A percentile compares a stretch with the other conserved stretches of the same genome.
Evolutionary conservation across 35 echinoderm and acorn worm genomes (phyloP).

Genomic region (Patiria miniata): DNA sequence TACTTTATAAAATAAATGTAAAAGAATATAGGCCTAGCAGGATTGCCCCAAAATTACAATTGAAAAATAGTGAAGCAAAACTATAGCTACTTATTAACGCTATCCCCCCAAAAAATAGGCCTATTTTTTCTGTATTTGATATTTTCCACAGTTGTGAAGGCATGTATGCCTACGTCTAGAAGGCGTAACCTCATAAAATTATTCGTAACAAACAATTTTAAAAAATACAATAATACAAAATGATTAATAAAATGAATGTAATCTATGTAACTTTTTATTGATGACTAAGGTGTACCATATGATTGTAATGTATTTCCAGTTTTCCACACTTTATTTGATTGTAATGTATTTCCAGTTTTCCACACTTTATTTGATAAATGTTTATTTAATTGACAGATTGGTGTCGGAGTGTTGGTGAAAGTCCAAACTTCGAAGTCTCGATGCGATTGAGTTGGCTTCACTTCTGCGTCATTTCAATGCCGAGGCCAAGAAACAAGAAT

Average conservation of each 20-base stretch:
- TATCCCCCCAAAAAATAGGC: no score
- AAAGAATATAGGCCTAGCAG: no score
- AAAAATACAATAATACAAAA: neutral
- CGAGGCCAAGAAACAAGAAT: no score
- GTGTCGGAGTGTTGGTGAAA: neutral
- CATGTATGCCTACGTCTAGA: no score
- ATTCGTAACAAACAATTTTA: neutral
- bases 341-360: no score
- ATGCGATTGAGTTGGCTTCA: neutral
- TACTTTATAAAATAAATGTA: no score
- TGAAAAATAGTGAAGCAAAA: no score
- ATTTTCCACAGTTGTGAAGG: no score
- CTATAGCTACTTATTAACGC: no score
- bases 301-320: neutral
- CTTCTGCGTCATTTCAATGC: neutral
- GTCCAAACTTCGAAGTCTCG: neutral
- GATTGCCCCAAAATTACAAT: no score
- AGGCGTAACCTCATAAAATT: neutral
- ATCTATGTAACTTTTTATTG: neutral
- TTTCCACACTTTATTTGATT: neutral
- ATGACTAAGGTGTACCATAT: no score
- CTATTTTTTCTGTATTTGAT: no score
- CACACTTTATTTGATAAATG: neutral
- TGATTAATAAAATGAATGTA: neutral
- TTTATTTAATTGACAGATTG: neutral